phyloP scores from a whole-genome alignment of 2,888 invertebrate species.

The Epirrhoe tristata region DNA sequence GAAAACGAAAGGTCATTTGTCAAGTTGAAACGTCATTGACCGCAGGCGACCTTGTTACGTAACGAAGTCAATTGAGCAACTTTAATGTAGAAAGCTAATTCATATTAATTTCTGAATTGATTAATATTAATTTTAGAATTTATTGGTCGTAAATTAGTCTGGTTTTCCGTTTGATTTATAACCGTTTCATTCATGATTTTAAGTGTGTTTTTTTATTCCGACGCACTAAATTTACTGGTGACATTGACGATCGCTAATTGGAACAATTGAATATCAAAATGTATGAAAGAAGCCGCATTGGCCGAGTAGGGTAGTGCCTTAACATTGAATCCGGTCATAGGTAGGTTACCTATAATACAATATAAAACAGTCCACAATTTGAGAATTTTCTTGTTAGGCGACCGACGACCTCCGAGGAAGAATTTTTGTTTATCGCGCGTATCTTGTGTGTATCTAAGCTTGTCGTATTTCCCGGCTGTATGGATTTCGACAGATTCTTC shows the following conservation, averaged over 20 bases:
- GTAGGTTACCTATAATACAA: too few species aligned
- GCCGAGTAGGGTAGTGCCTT: too few species aligned
- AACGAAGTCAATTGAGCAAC: slow-evolving; percentile 29
- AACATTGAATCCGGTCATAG: too few species aligned
- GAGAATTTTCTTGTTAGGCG: too few species aligned
- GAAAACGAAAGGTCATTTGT: slow-evolving; percentile 29
- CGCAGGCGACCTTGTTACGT: slow-evolving; percentile 33
- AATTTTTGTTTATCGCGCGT: too few species aligned
- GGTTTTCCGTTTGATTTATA: slow-evolving; percentile 17
- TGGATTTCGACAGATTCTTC: too few species aligned
- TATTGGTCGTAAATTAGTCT: slow-evolving; percentile 16
- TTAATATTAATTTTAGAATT: slow-evolving; percentile 18
- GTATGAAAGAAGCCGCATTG: too few species aligned
- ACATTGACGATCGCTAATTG: not conserved
- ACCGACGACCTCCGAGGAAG: too few species aligned
- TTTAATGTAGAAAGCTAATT: slow-evolving; percentile 26
- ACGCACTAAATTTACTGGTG: not conserved
- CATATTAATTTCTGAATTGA: slow-evolving; percentile 15
- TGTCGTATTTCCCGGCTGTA: too few species aligned
- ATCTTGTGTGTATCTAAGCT: too few species aligned
- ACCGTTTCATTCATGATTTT: not conserved
- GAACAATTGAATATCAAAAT: not conserved
- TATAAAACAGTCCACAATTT: too few species aligned
- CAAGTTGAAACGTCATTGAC: slow-evolving; percentile 35
- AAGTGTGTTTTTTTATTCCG: not conserved